phyloP scores from a whole-genome alignment of 2,797 vertebrate genomes.

The Chromis chromis region DNA sequence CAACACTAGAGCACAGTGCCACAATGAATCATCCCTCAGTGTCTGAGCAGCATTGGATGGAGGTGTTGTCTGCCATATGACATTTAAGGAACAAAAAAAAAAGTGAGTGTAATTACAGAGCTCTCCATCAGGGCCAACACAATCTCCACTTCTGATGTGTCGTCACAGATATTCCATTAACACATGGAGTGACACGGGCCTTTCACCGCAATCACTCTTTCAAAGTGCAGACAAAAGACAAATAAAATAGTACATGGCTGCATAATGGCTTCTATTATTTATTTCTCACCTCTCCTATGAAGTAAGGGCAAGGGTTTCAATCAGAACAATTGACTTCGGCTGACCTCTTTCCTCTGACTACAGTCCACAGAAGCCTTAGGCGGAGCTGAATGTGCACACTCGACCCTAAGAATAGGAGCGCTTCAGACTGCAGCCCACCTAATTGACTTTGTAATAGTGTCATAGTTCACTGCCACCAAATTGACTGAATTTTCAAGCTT shows the following conservation, averaged over 20 bases:
- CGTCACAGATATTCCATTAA: constrained; percentile 32
- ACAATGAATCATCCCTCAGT: constrained; percentile 47
- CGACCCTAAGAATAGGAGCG: constrained; percentile 51
- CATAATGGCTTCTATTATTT: constrained; percentile 52
- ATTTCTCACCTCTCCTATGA: constrained; percentile 52
- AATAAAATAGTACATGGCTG: constrained; percentile 4
- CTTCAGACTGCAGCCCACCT: constrained; percentile 59
- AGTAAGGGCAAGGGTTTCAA: constrained; percentile 63
- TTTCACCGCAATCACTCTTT: constrained; percentile 17
- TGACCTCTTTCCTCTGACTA: constrained; percentile 66
- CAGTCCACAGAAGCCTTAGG: constrained; percentile 51
- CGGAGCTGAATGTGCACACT: constrained; percentile 45
- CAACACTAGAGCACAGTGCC: constrained; percentile 44
- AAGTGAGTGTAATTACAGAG: constrained; percentile 33
- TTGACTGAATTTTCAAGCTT: constrained; percentile 66
- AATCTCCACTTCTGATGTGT: constrained; percentile 28
- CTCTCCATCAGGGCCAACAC: constrained; percentile 2
- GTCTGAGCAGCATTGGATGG: constrained; percentile 22
- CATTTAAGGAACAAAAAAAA: constrained; percentile 21
- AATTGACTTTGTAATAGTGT: constrained; percentile 76
- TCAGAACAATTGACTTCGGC: constrained; percentile 73
- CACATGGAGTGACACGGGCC: constrained; percentile 28
- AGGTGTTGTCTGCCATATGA: constrained; percentile 47
- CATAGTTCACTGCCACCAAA: constrained; percentile 75
- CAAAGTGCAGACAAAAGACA: constrained; percentile 26